These are phyloP conservation scores for Junonia oenone DNA, from an alignment of 2,888 invertebrate species.

Conservation along the genomic window DNA sequence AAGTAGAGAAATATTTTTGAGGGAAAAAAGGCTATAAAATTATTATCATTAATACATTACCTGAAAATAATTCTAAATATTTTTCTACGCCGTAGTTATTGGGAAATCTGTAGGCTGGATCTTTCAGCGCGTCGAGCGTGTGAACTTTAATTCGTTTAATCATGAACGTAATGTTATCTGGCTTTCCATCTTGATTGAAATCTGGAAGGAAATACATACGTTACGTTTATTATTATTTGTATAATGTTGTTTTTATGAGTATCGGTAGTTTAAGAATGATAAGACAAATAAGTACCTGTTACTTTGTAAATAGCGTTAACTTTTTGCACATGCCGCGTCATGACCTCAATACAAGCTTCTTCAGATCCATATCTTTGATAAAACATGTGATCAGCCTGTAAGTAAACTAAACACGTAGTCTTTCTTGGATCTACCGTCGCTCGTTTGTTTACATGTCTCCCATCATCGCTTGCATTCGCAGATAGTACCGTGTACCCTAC, in stretches of 20 bases:
- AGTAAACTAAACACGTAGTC: conserved; percentile 95
- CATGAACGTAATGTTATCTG: conserved; percentile 96
- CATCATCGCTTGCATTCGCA: conserved; percentile 73
- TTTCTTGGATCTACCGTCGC: conserved; percentile 90
- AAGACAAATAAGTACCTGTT: conserved; percentile 80
- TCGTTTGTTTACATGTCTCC: conserved; percentile 82
- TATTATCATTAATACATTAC: conserved; percentile 64
- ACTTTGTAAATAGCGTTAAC: conserved; percentile 93
- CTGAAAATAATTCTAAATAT: conserved; percentile 97
- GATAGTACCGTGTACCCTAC: conserved; percentile 68
- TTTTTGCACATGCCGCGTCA: conserved; percentile 95
- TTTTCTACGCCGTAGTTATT: conserved; percentile 99
- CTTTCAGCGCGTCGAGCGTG: conserved; percentile 90
- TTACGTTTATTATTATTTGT: background rate
- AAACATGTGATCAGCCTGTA: conserved; percentile 98
- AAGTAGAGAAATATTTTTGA: background rate
- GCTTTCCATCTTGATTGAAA: conserved; percentile 94
- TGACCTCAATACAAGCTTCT: conserved; percentile 96
- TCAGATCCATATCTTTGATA: conserved; percentile 96
- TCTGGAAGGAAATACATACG: conserved; percentile 74
- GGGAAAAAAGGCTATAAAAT: background rate
- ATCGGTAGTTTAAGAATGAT: background rate
- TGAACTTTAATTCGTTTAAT: conserved; percentile 97
- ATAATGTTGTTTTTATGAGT: background rate
- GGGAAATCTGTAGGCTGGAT: conserved; percentile 92